Conservation (phyloP, 2,888 invertebrate species). For the Sinopyrophorus schimmeli region DNA sequence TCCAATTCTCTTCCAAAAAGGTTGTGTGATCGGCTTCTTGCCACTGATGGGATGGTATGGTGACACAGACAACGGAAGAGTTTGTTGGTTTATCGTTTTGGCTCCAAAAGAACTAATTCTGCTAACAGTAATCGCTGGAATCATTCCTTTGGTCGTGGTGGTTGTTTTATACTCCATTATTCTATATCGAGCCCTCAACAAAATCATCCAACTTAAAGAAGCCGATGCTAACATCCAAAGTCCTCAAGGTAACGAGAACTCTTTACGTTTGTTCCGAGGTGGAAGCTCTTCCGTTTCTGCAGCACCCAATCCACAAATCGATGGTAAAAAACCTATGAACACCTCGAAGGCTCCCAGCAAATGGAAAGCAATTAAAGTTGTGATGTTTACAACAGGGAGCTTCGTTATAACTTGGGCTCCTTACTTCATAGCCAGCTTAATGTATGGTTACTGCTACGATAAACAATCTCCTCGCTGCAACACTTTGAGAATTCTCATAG, state of each 20-base stretch:
- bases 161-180: constrained; percentile 63
- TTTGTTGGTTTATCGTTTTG: constrained; percentile 63
- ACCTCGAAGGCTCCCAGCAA: constrained; percentile 53
- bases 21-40: constrained; percentile 62
- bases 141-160: constrained; percentile 57
- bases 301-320: constrained; percentile 19
- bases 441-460: constrained; percentile 61
- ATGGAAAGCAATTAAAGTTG: constrained; percentile 66
- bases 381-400: constrained; percentile 64
- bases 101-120: constrained; percentile 61
- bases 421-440: constrained; percentile 62
- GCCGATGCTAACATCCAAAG: constrained; percentile 43
- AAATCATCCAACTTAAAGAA: constrained; percentile 56
- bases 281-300: constrained; percentile 9
- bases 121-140: constrained; percentile 60
- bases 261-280: constrained; percentile 42
- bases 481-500: constrained; percentile 57
- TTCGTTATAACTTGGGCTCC: constrained; percentile 67
- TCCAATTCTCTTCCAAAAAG: constrained; percentile 50
- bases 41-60: constrained; percentile 64
- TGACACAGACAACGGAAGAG: constrained; percentile 57
- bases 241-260: constrained; percentile 17
- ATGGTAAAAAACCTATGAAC: constrained; percentile 16
- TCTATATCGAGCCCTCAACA: constrained; percentile 61
- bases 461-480: constrained; percentile 54